phyloP scores from a whole-genome alignment of 1,140 invertebrate genomes.

The Melanaphis sacchari region DNA sequence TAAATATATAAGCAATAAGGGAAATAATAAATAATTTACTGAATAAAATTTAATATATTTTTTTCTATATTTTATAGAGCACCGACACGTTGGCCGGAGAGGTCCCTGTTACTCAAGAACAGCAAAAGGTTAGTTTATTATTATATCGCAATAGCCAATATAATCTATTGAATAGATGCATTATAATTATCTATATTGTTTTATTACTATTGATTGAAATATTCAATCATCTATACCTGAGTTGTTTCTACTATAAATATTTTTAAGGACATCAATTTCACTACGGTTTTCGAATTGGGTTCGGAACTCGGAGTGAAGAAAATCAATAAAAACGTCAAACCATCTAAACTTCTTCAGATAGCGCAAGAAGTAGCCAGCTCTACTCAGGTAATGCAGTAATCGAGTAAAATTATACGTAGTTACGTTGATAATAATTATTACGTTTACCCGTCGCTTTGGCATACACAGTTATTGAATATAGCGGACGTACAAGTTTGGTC shows the following conservation, averaged over 20 bases:
- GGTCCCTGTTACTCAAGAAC: not conserved
- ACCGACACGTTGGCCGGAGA: conserved; percentile 18
- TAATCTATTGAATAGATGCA: not conserved
- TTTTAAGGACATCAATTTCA: conserved; percentile 69
- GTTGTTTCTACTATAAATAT: no score
- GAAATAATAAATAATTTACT: not conserved
- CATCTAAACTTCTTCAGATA: conserved; percentile 64
- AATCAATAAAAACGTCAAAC: conserved; percentile 54
- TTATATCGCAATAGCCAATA: not conserved
- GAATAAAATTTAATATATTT: not conserved
- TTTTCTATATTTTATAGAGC: conserved; percentile 15
- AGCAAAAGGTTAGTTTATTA: conserved; percentile 32
- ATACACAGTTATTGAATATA: conserved; percentile 68
- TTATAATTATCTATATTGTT: not conserved
- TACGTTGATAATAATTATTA: not conserved
- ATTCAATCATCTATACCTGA: not conserved
- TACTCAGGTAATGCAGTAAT: conserved; percentile 68
- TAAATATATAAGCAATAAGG: not conserved
- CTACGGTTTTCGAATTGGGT: conserved; percentile 80
- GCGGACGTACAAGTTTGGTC: conserved; percentile 78
- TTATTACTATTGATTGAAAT: not conserved
- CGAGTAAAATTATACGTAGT: not conserved
- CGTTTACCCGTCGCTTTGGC: not conserved
- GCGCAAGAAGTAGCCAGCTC: conserved; percentile 83
- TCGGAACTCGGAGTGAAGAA: conserved; percentile 62